phyloP scores from a whole-genome alignment of 1,140 invertebrate genomes.

The Saccostrea cuccullata region DNA sequence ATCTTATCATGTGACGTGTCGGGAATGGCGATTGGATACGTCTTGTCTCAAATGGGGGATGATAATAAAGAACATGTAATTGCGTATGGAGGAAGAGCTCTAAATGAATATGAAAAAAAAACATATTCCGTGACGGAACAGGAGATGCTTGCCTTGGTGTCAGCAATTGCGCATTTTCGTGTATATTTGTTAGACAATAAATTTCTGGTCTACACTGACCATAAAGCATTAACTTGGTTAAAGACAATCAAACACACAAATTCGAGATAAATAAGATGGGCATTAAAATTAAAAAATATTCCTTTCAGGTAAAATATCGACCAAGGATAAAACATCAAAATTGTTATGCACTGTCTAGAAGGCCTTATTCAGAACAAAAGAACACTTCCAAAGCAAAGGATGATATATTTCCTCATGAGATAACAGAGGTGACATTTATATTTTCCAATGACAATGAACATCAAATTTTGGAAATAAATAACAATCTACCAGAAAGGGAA shows the following conservation, averaged over 20 bases:
- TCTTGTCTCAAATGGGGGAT: constrained; percentile 69
- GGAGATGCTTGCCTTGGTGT: not conserved
- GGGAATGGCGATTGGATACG: constrained; percentile 58
- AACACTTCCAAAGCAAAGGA: not conserved
- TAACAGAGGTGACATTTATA: not conserved
- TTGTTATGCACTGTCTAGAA: not conserved
- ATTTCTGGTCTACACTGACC: too few species aligned
- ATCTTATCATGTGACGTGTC: constrained; percentile 63
- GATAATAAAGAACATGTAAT: constrained; percentile 73
- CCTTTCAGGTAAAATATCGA: too few species aligned
- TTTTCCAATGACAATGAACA: not conserved
- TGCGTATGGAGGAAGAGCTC: too few species aligned
- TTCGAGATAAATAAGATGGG: too few species aligned
- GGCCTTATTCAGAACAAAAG: not conserved
- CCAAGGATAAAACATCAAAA: not conserved
- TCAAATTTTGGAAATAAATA: not conserved
- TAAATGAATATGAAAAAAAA: constrained; percentile 77
- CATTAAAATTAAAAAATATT: not conserved
- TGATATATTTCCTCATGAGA: not conserved
- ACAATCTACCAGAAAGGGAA: not conserved
- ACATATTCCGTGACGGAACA: too few species aligned
- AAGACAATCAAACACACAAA: too few species aligned
- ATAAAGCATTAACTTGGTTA: too few species aligned
- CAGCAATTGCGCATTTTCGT: too few species aligned
- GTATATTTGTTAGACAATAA: too few species aligned